These are phyloP conservation scores for Drosophila novamexicana DNA, from an alignment of 1,140 invertebrate genomes.

Conservation along the genomic window DNA sequence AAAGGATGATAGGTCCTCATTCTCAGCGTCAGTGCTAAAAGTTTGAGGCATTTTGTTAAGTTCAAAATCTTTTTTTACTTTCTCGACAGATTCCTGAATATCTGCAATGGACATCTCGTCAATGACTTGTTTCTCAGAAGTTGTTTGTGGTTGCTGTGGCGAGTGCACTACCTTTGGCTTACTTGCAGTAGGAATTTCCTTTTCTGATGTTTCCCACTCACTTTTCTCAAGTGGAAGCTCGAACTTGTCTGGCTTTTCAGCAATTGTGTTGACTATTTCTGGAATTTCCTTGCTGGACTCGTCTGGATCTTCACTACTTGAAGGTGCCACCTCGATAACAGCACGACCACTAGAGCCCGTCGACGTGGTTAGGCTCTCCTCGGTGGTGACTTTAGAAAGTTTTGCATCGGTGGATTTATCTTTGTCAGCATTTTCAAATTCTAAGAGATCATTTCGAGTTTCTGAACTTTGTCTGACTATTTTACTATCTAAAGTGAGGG, in stretches of 20 bases:
- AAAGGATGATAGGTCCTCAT: slow-evolving; percentile 66
- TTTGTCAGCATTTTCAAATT: slow-evolving; percentile 69
- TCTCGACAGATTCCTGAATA: slow-evolving; percentile 88
- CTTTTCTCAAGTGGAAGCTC: slow-evolving; percentile 78
- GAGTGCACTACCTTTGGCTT: slow-evolving; percentile 80
- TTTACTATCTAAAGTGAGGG: slow-evolving; percentile 44
- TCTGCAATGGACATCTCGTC: slow-evolving; percentile 87
- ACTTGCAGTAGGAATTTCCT: slow-evolving; percentile 64
- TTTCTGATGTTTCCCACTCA: slow-evolving; percentile 80
- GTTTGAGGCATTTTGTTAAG: slow-evolving; percentile 85
- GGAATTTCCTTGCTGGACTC: slow-evolving; percentile 72
- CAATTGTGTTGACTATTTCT: slow-evolving; percentile 65
- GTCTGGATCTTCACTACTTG: slow-evolving; percentile 71
- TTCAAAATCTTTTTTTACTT: slow-evolving; percentile 89
- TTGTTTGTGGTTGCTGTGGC: slow-evolving; percentile 81
- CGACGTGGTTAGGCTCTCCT: slow-evolving; percentile 70
- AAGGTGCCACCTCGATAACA: slow-evolving; percentile 60
- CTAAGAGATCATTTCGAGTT: slow-evolving; percentile 77
- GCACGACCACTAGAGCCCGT: slow-evolving; percentile 69
- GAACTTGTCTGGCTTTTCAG: slow-evolving; percentile 69
- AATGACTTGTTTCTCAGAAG: slow-evolving; percentile 80
- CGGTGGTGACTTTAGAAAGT: slow-evolving; percentile 67
- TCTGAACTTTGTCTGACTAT: slow-evolving; percentile 76
- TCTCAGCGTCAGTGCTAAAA: slow-evolving; percentile 29
- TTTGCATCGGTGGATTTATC: slow-evolving; percentile 60